Percentiles rank a stretch among this genome's conserved stretches.
Evolutionary conservation across 2,888 invertebrate genomes (phyloP).

Genomic region (Aelia acuminata): DNA sequence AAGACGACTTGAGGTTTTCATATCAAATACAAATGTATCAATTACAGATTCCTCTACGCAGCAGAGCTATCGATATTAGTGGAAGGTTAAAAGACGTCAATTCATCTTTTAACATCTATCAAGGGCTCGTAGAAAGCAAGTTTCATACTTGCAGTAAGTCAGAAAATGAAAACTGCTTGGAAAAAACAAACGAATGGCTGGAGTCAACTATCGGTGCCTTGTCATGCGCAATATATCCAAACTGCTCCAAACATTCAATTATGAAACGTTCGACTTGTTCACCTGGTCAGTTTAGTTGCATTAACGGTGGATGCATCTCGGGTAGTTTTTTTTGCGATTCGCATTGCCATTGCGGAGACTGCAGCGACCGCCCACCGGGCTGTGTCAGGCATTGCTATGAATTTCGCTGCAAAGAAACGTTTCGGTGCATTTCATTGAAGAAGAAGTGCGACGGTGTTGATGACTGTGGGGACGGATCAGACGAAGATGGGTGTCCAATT

Average conservation of each 20-base stretch:
- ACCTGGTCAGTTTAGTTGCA: not conserved
- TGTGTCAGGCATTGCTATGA: not conserved
- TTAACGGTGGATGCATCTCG: not conserved
- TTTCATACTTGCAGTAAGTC: not conserved
- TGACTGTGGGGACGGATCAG: slow-evolving; percentile 49
- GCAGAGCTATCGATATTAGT: not conserved
- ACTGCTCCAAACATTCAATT: not conserved
- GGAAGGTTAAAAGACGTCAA: not conserved
- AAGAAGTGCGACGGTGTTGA: slow-evolving; percentile 37
- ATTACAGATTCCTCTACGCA: not conserved
- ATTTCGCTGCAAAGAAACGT: not conserved
- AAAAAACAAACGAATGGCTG: not conserved
- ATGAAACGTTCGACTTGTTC: not conserved
- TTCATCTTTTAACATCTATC: not conserved
- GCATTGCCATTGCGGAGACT: not conserved
- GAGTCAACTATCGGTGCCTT: not conserved
- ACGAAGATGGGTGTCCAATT: not conserved
- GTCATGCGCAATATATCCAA: not conserved
- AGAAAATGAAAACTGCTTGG: not conserved
- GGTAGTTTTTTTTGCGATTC: not conserved
- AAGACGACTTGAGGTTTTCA: not conserved
- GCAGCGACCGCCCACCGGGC: slow-evolving; percentile 1
- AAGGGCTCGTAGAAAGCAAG: not conserved
- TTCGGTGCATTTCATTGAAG: not conserved
- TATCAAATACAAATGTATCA: not conserved